phyloP scores from a whole-genome alignment of 2,113 vertebrate genomes.

The Prunella himalayana region DNA sequence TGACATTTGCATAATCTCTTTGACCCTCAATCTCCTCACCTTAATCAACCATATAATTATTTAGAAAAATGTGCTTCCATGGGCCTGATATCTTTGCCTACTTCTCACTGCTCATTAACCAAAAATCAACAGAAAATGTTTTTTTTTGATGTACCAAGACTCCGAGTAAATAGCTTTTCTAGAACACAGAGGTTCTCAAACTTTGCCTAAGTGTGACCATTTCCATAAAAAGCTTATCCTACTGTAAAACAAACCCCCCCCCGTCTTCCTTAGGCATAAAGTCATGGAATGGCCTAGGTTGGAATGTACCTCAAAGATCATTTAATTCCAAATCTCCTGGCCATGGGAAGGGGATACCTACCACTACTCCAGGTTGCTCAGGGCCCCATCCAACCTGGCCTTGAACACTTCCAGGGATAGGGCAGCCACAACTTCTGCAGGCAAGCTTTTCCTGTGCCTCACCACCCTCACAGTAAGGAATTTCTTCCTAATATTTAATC shows the following conservation, averaged over 20 bases:
- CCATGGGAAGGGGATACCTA: not conserved
- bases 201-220: not conserved
- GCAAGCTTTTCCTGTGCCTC: not conserved
- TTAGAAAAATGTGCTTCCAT: not conserved
- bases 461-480: not conserved
- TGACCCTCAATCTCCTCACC: not conserved
- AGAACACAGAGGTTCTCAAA: not conserved
- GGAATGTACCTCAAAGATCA: not conserved
- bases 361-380: not conserved
- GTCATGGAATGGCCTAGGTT: not conserved
- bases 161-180: not conserved
- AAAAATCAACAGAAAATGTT: constrained; percentile 28
- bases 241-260: not conserved
- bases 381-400: not conserved
- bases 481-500: not conserved
- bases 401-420: not conserved
- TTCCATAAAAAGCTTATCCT: not conserved
- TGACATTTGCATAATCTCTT: constrained; percentile 43
- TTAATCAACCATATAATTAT: not conserved
- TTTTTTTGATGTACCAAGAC: not conserved
- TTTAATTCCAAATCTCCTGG: not conserved
- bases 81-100: not conserved
- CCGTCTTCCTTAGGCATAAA: not conserved
- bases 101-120: constrained; percentile 33
- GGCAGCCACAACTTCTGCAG: not conserved